A percentile compares a stretch with the other conserved stretches of the same genome.
These are phyloP conservation scores for Mellilla xanthometata DNA, from an alignment of 2,888 invertebrate genomes.

Conservation along the genomic window DNA sequence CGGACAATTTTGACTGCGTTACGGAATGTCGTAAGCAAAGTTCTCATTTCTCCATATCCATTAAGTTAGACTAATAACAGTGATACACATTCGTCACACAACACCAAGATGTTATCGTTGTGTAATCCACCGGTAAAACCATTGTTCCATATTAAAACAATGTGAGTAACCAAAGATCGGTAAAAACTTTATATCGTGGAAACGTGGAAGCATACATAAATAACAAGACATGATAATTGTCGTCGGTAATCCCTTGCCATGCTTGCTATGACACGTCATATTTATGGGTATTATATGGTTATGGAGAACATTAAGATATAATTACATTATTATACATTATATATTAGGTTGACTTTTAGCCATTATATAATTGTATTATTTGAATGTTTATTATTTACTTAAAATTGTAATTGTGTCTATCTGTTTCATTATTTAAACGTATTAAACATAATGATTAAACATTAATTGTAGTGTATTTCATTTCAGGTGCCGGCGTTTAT, in stretches of 20 bases:
- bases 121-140: constrained; percentile 50
- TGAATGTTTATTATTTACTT: no score
- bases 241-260: not conserved
- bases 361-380: no score
- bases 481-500: constrained; percentile 59
- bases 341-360: no score
- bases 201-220: constrained; percentile 53
- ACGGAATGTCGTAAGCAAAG: constrained; percentile 12
- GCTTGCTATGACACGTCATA: not conserved
- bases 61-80: constrained; percentile 18
- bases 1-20: no score
- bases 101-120: constrained; percentile 38
- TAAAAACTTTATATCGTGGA: constrained; percentile 59
- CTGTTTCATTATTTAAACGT: no score
- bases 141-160: constrained; percentile 62
- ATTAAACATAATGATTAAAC: no score
- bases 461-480: constrained; percentile 1
- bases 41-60: constrained; percentile 11
- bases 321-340: no score
- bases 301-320: no score
- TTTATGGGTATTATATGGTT: no score
- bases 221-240: constrained; percentile 33
- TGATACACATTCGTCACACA: constrained; percentile 20
- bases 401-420: no score
- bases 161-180: constrained; percentile 43